A percentile compares a stretch with the other conserved stretches of the same genome.
Conservation (phyloP, 2,113 vertebrate genomes). For the Takifugu bimaculatus region DNA sequence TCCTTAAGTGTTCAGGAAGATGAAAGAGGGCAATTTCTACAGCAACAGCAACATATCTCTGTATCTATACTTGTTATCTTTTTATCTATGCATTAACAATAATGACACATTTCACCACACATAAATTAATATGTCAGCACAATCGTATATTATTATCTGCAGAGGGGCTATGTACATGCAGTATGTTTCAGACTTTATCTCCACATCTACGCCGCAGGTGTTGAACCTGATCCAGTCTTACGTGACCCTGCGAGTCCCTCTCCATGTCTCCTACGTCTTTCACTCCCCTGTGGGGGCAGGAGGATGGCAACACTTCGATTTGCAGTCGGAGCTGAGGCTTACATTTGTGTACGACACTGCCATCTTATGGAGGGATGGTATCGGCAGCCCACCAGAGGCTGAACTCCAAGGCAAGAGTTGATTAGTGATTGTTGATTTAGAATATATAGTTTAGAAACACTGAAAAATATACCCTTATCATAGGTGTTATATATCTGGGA, state of each 20-base stretch:
- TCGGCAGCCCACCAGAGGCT: conserved; percentile 88
- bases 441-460: background rate
- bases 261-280: conserved; percentile 93
- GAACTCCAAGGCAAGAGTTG: conserved; percentile 83
- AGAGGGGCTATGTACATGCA: background rate
- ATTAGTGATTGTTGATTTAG: background rate
- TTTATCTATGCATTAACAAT: background rate
- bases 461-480: background rate
- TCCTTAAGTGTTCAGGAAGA: too few species aligned
- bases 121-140: background rate
- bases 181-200: background rate
- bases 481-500: background rate
- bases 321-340: conserved; percentile 89
- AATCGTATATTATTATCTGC: background rate
- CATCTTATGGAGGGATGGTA: conserved; percentile 94
- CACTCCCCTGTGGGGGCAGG: conserved; percentile 87
- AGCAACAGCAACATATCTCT: too few species aligned
- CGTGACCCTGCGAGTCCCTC: conserved; percentile 90
- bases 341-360: conserved; percentile 98
- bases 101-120: background rate
- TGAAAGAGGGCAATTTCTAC: too few species aligned
- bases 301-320: conserved; percentile 96
- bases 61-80: too few species aligned
- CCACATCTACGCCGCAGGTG: conserved; percentile 71
- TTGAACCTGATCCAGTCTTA: conserved; percentile 94